phyloP scores from a whole-genome alignment of 2,888 invertebrate genomes.

The Acleris cristana region DNA sequence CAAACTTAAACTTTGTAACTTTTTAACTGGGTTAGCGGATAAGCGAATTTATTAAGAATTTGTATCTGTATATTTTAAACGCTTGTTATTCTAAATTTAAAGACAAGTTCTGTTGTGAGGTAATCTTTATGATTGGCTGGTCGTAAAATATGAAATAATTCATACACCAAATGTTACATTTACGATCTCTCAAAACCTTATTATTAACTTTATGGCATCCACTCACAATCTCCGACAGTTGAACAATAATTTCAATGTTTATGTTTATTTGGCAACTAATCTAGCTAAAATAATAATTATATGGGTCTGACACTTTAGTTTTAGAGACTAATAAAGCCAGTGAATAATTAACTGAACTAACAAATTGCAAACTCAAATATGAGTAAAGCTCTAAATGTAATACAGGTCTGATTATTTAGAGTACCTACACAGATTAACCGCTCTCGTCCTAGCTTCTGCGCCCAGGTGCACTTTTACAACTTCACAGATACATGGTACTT shows the following conservation, averaged over 20 bases:
- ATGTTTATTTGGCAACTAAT: conserved; percentile 15
- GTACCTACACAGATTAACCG: too few species aligned
- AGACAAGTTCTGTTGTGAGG: not conserved
- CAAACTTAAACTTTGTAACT: conserved; percentile 13
- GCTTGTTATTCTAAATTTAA: not conserved
- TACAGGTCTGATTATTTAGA: too few species aligned
- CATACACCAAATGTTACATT: not conserved
- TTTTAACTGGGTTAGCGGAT: conserved; percentile 6
- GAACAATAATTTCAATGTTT: conserved; percentile 26
- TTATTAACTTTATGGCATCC: conserved; percentile 9
- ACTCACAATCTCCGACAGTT: not conserved
- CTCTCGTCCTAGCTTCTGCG: too few species aligned
- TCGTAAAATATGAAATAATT: not conserved
- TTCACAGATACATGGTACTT: too few species aligned
- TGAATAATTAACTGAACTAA: not conserved
- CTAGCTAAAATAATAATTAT: conserved; percentile 8
- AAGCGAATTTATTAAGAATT: conserved; percentile 6
- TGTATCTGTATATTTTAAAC: not conserved
- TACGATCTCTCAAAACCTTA: conserved; percentile 7
- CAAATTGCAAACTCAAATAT: too few species aligned
- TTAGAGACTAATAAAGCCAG: not conserved
- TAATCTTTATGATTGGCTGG: conserved; percentile 8
- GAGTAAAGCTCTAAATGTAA: too few species aligned
- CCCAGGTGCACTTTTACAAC: too few species aligned
- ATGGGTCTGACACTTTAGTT: not conserved